These are phyloP conservation scores for Archivesica marissinica DNA, from an alignment of 1,140 invertebrate species.

Conservation along the genomic window DNA sequence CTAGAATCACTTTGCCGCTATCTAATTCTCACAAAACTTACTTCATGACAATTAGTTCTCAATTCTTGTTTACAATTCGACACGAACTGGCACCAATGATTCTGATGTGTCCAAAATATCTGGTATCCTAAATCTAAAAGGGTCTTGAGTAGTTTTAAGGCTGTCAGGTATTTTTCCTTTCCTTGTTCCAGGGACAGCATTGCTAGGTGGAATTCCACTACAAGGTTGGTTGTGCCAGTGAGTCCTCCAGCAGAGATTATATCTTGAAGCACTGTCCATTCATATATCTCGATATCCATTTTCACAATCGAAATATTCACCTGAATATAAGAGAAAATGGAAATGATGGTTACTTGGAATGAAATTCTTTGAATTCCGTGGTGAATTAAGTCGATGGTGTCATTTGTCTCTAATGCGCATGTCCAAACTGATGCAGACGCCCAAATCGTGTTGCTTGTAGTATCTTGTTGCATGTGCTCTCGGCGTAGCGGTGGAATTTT, in stretches of 20 bases:
- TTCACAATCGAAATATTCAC: conserved; percentile 39
- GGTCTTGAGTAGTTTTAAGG: conserved; percentile 9
- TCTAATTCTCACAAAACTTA: conserved; percentile 43
- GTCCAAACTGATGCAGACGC: too few species aligned
- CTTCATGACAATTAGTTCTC: conserved; percentile 50
- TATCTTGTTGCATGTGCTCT: too few species aligned
- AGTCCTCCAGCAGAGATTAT: conserved; percentile 11
- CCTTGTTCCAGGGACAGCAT: conserved; percentile 25
- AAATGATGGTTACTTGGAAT: too few species aligned
- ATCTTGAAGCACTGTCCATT: conserved; percentile 40
- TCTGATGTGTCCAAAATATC: conserved; percentile 60
- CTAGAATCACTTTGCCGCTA: background rate
- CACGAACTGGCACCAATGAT: conserved; percentile 24
- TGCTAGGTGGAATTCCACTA: conserved; percentile 37
- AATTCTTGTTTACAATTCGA: conserved; percentile 40
- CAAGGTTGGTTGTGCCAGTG: conserved; percentile 2
- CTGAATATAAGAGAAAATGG: conserved; percentile 7
- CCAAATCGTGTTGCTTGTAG: too few species aligned
- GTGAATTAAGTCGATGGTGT: too few species aligned
- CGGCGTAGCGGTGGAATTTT: too few species aligned
- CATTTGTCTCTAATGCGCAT: too few species aligned
- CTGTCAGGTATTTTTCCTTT: conserved; percentile 5
- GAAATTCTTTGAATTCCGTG: too few species aligned
- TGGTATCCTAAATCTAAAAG: conserved; percentile 23
- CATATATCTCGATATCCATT: conserved; percentile 49